Evolutionary conservation across 2,888 invertebrate species (phyloP).

Genomic region (Leucania comma): DNA sequence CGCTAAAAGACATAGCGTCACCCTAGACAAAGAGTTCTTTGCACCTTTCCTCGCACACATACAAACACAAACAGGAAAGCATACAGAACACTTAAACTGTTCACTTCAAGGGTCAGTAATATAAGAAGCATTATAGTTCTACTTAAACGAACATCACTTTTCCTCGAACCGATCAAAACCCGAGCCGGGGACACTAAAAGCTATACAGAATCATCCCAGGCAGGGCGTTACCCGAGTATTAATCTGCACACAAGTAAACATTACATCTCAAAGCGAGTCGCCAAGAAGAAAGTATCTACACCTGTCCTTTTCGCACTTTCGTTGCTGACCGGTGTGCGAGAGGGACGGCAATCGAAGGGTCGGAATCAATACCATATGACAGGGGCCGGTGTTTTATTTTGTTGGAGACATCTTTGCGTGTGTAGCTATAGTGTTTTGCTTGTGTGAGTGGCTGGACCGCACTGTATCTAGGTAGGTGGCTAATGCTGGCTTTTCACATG

Average conservation of each 20-base stretch:
- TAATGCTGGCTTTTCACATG: conserved; percentile 62
- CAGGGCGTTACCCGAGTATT: conserved; percentile 81
- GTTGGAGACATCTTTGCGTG: conserved; percentile 81
- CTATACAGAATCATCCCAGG: conserved; percentile 62
- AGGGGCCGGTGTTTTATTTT: conserved; percentile 85
- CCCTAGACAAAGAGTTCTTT: conserved; percentile 51
- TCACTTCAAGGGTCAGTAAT: conserved; percentile 47
- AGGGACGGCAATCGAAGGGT: conserved; percentile 74
- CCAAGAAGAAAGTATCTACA: conserved; percentile 72
- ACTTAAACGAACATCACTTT: conserved; percentile 54
- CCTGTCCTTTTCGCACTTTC: conserved; percentile 71
- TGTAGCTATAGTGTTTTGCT: conserved; percentile 55
- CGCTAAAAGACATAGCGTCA: conserved; percentile 21
- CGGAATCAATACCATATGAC: conserved; percentile 89
- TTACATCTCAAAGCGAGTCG: conserved; percentile 74
- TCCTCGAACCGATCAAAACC: conserved; percentile 63
- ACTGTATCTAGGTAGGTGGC: conserved; percentile 45
- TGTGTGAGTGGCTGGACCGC: conserved; percentile 66
- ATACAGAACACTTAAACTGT: conserved; percentile 43
- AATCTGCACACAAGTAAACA: conserved; percentile 82
- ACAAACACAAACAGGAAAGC: conserved; percentile 38
- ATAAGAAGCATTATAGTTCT: conserved; percentile 56
- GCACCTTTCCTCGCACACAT: conserved; percentile 44
- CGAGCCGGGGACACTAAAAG: conserved; percentile 57
- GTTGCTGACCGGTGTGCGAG: conserved; percentile 72